A percentile compares a stretch with the other conserved stretches of the same genome.
phyloP scores from a whole-genome alignment of 2,113 vertebrate species.

The Bungarus multicinctus region DNA sequence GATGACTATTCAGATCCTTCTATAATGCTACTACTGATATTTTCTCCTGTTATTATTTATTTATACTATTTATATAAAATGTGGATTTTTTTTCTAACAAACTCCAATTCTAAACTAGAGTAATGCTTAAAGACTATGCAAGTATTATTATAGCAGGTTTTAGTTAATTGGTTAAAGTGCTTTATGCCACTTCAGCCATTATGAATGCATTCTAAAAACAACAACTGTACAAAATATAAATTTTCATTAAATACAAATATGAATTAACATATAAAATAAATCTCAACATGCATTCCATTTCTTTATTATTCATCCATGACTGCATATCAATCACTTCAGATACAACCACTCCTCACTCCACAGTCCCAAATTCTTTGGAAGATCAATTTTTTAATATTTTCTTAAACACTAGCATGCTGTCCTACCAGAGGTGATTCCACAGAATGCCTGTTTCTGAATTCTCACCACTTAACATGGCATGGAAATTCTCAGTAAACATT shows the following conservation, averaged over 20 bases:
- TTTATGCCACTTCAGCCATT: background rate
- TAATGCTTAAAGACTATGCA: background rate
- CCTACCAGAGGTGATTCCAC: background rate
- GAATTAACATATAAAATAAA: background rate
- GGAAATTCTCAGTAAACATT: background rate
- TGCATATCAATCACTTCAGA: background rate
- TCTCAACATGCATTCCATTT: background rate
- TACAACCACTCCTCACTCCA: background rate
- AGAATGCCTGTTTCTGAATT: background rate
- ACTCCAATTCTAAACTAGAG: background rate
- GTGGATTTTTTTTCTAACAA: background rate
- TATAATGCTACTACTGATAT: slow-evolving; percentile 10
- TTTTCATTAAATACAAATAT: background rate
- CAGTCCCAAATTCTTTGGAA: background rate
- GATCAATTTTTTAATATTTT: background rate
- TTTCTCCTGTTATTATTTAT: slow-evolving; percentile 25
- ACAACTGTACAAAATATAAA: background rate
- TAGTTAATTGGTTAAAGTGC: background rate
- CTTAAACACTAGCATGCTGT: background rate
- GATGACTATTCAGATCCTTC: slow-evolving; percentile 14
- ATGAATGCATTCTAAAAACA: background rate
- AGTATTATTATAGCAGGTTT: background rate
- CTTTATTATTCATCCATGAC: background rate
- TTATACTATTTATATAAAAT: slow-evolving; percentile 25
- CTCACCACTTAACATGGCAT: background rate